A percentile compares a stretch with the other conserved stretches of the same genome.
Evolutionary conservation across 2,888 invertebrate species (phyloP).

Genomic region (Subacronicta megacephala): DNA sequence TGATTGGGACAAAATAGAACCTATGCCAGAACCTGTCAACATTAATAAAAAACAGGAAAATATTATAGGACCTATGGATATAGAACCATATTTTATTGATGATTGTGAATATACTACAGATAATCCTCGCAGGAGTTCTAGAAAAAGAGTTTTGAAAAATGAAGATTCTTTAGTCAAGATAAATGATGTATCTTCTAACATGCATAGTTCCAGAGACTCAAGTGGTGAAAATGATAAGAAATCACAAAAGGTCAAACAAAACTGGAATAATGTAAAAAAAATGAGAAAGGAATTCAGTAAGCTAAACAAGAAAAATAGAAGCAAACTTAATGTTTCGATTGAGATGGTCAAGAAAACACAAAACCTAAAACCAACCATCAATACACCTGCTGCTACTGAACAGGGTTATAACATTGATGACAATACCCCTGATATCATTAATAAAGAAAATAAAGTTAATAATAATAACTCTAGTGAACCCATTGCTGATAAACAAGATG

Average conservation of each 20-base stretch:
- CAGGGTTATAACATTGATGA: constrained; percentile 70
- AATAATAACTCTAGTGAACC: constrained; percentile 16
- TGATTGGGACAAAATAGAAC: constrained; percentile 85
- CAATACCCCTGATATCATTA: constrained; percentile 64
- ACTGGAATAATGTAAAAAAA: constrained; percentile 82
- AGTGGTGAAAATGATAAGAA: constrained; percentile 68
- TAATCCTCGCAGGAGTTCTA: constrained; percentile 78
- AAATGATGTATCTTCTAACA: constrained; percentile 59
- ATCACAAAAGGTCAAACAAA: constrained; percentile 69
- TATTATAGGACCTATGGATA: constrained; percentile 70
- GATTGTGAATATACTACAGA: constrained; percentile 71
- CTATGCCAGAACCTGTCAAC: constrained; percentile 70
- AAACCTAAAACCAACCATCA: constrained; percentile 52
- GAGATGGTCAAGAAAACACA: constrained; percentile 81
- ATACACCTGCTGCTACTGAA: constrained; percentile 40
- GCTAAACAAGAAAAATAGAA: constrained; percentile 76
- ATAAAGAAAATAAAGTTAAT: constrained; percentile 39
- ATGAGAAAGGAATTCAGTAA: constrained; percentile 86
- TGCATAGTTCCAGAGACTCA: constrained; percentile 64
- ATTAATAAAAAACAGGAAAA: constrained; percentile 66
- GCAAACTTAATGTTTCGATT: constrained; percentile 84
- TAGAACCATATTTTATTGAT: constrained; percentile 71
- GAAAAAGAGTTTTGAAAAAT: constrained; percentile 69
- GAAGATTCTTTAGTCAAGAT: constrained; percentile 53
- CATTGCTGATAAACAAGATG: constrained; percentile 7